Conservation (phyloP, 2,113 vertebrate genomes). For the Atlantisia rogersi region DNA sequence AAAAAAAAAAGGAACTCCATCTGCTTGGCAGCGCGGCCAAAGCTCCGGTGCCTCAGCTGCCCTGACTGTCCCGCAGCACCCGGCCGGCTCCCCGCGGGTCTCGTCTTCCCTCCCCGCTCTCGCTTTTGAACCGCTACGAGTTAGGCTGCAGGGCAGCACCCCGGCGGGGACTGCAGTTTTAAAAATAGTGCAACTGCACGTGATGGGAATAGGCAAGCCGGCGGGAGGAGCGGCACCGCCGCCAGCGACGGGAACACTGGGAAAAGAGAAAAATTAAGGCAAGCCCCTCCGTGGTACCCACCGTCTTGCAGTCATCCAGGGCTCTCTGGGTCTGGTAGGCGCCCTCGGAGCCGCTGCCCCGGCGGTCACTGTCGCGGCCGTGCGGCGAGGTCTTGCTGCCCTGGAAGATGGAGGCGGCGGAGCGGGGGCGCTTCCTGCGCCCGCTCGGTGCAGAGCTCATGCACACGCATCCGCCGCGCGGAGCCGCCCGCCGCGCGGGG, state of each 20-base stretch:
- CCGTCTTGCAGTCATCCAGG: slow-evolving; percentile 97
- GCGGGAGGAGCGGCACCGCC: slow-evolving; percentile 18
- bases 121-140: neutral
- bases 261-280: neutral
- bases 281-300: slow-evolving; percentile 74
- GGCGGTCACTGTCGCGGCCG: slow-evolving; percentile 83
- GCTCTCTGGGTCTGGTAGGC: slow-evolving; percentile 84
- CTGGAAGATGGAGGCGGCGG: slow-evolving; percentile 90
- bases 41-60: neutral
- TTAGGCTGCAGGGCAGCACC: neutral
- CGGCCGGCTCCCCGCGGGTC: neutral
- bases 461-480: slow-evolving; percentile 89
- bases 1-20: neutral
- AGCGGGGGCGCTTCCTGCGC: slow-evolving; percentile 95
- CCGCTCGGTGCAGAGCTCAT: slow-evolving; percentile 98
- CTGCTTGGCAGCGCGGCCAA: neutral
- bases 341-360: slow-evolving; percentile 87
- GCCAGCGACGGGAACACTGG: neutral
- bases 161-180: slow-evolving; percentile 66
- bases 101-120: neutral
- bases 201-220: slow-evolving; percentile 66
- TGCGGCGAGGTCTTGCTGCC: slow-evolving; percentile 87
- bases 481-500: neutral
- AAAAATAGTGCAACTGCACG: slow-evolving; percentile 80
- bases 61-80: neutral